Evolutionary conservation across 2,113 vertebrate species (phyloP), one percentile per base, ranked within the genome.

Genomic region (Tenebrosternarchus preto): DNA sequence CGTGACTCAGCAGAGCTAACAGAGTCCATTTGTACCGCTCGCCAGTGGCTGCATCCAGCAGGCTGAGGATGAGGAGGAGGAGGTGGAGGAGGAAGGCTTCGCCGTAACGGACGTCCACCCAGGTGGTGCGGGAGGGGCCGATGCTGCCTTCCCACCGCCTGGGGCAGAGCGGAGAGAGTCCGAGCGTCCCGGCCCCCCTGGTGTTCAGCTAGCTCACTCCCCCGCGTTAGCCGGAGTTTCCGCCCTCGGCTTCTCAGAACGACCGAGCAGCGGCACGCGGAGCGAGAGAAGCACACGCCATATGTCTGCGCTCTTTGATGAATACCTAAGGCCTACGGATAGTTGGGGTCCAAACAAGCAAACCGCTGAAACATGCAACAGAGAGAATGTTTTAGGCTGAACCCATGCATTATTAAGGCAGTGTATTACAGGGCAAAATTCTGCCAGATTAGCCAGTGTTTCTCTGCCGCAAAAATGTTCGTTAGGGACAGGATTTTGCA

Each of bases 1-100:
- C 71, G 81, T 85, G 84, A 85, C 84, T 85, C 81, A 85, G 84
- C 84, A 85, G 80, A 80, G 84, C 84, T 85, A 85, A 85, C 83
- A 83, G 84, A 83, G 84, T 76, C 81, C 84, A 83, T 85, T 85
- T 85, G 84, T 83, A 82, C 74, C 36, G 81, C 81, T 85, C 84
- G 73, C 84, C 81, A 63, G 77, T 74, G 80, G 84, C 81, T 83
- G 78, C 78, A 83, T 77, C 68, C 63, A 82, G 72, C 82, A 83
- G 55, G 60, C 68, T 36, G 72, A 55, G 66, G 78, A 80, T 31
- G 76, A 68, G 43, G 43, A 50, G 43, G 43, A 50, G 43, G 39
- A 43, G 39, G 39, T 8, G 6, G 39, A 43, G 39, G 39, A 43
- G 39, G 39, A 43, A 43, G 39, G 11, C 39, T 50, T 15, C 43